These are phyloP conservation scores for Megaptera novaeangliae DNA, from an alignment of 2,113 vertebrate species.

Conservation along the genomic window DNA sequence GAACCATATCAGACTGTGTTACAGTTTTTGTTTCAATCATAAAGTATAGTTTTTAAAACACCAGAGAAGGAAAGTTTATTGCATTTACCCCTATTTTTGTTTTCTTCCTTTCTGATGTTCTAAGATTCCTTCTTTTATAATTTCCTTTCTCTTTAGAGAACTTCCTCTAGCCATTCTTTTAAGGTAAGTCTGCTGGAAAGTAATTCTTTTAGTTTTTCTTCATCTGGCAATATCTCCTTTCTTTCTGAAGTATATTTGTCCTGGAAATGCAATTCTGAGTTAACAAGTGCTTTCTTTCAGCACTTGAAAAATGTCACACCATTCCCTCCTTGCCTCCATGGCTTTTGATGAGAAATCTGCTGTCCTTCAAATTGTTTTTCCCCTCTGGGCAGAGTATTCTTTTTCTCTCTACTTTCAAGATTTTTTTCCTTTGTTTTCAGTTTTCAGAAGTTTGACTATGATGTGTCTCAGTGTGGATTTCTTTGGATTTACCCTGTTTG, in stretches of 20 bases:
- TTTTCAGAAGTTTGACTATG: not conserved
- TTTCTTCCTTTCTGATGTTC: not conserved
- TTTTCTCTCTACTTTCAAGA: not conserved
- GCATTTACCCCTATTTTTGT: not conserved
- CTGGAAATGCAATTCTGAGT: not conserved
- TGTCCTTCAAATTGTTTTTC: not conserved
- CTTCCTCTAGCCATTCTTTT: not conserved
- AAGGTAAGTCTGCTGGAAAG: not conserved
- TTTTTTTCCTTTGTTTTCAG: not conserved
- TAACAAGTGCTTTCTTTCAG: not conserved
- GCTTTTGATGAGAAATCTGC: not conserved
- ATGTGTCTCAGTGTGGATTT: not conserved
- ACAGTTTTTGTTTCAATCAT: not conserved
- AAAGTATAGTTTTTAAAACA: not conserved
- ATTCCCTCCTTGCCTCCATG: not conserved
- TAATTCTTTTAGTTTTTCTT: not conserved
- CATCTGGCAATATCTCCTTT: not conserved
- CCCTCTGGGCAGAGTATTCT: not conserved
- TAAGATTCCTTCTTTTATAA: not conserved
- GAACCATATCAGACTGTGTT: not conserved
- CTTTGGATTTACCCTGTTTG: not conserved
- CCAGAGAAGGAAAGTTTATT: not conserved
- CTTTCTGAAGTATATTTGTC: not conserved
- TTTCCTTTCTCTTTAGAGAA: not conserved
- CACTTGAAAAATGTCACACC: not conserved